Evolutionary conservation across 2,113 vertebrate genomes (phyloP).

Genomic region (Petromus typicus): DNA sequence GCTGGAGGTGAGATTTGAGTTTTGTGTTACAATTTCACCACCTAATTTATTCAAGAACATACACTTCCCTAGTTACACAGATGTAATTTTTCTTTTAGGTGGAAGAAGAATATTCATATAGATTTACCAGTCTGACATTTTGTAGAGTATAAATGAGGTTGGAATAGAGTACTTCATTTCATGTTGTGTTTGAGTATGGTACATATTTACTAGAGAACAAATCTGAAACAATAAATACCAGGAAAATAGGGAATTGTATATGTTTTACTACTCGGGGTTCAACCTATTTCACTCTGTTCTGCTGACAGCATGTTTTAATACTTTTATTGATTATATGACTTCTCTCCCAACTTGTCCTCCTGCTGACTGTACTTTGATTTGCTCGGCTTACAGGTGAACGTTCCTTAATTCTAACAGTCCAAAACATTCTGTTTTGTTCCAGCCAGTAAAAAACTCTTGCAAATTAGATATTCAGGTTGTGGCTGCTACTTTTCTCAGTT

Average conservation of each 20-base stretch:
- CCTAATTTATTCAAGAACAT: background rate
- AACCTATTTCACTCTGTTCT: background rate
- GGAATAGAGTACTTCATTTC: background rate
- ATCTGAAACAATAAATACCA: background rate
- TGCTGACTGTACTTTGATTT: slow-evolving; percentile 32
- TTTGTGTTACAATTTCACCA: background rate
- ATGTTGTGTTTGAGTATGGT: slow-evolving; percentile 6
- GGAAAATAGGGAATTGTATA: background rate
- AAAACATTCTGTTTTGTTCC: background rate
- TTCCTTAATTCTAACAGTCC: background rate
- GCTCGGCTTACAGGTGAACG: background rate
- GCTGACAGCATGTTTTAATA: background rate
- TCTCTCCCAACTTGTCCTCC: background rate
- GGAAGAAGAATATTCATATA: background rate
- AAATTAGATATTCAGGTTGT: background rate
- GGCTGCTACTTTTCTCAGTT: no score
- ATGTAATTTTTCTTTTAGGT: background rate
- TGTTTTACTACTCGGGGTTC: background rate
- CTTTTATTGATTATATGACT: background rate
- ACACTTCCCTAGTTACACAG: background rate
- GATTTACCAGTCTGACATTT: slow-evolving; percentile 13
- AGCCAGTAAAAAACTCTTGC: background rate
- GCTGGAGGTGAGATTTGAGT: background rate
- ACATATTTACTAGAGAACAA: background rate
- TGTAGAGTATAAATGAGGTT: background rate